Base-by-base conservation (phyloP, 2,888 invertebrate genomes). In the Nomada ruficornis region DNA sequence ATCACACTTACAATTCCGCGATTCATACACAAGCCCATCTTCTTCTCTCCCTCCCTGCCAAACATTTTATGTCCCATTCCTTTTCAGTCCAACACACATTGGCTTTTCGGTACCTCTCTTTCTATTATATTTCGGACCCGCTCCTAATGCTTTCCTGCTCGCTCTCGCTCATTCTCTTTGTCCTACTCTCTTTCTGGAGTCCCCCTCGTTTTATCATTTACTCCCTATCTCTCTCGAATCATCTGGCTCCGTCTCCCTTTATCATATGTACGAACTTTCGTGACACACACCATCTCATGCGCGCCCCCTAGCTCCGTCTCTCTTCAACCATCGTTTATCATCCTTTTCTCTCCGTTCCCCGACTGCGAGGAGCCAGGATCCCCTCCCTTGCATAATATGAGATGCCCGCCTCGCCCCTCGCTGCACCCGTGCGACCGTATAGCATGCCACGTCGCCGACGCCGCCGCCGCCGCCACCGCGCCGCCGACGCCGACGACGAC, bases 401-500 rank as follows among this genome's bases (percentile, higher is more conserved):
- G 74, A 50, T 57, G 52, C 70, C 65, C 80, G 67, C 76, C 85
- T 85, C 77, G 60, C 78, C 71, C 59, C 87, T 72, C 85, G 70
- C 76, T 85, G 77, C 85, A 75, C 47, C 73, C 83, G 74, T 78
- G 77, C 77, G 80, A 59, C 77, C 83, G 77, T 85, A 75, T 80
- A 72, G 81, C 78, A 76, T 83, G 83, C 88, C 83, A 88, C 86
- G 86, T 86, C 86, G 83, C 74, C 83, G 85, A 85, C 86, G 86
- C 87, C 91, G 83, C 74, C 83, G 85, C 84, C 86, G 86, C 87
- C 91, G 85, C 91, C 90, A 86, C 67, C 84, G 57, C 69, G 77
- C 89, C 86, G 87, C 89, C 81, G 74, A 82, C 84, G 78, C 82
- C 81, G 90, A 86, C 87, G 88, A 88, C 91, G 87, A 91, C 89